Conservation (phyloP, 2,797 vertebrate genomes). For the Chaunax sp. region DNA sequence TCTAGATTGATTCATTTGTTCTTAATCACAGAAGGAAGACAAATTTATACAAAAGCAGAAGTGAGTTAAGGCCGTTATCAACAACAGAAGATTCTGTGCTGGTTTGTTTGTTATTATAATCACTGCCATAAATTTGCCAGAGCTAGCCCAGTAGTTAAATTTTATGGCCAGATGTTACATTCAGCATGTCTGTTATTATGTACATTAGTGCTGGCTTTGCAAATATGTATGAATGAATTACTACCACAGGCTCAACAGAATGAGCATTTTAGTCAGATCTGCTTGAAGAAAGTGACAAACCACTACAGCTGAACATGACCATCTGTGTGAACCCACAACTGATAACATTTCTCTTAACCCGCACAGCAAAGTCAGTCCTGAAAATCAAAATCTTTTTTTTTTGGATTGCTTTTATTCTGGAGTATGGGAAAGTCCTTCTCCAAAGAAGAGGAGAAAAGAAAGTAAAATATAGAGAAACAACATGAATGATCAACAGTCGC, state of each 20-base stretch:
- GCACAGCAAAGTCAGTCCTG: neutral
- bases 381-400: slow-evolving; percentile 2
- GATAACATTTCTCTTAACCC: neutral
- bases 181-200: slow-evolving; percentile 1
- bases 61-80: neutral
- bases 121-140: neutral
- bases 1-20: slow-evolving; percentile 2
- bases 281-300: neutral
- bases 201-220: slow-evolving; percentile 12
- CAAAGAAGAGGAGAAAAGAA: neutral
- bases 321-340: slow-evolving; percentile 16
- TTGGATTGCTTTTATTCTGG: too few species aligned
- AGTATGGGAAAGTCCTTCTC: neutral
- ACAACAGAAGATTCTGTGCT: neutral
- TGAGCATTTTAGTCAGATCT: neutral
- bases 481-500: neutral
- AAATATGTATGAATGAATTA: slow-evolving; percentile 13
- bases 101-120: neutral
- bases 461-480: neutral
- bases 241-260: neutral
- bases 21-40: neutral
- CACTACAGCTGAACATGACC: slow-evolving; percentile 3
- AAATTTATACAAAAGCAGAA: slow-evolving; percentile 11
- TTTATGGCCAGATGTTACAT: slow-evolving; percentile 25
- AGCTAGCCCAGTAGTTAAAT: neutral